phyloP scores from a whole-genome alignment of 1,140 invertebrate species.

The Scylla paramamosain region DNA sequence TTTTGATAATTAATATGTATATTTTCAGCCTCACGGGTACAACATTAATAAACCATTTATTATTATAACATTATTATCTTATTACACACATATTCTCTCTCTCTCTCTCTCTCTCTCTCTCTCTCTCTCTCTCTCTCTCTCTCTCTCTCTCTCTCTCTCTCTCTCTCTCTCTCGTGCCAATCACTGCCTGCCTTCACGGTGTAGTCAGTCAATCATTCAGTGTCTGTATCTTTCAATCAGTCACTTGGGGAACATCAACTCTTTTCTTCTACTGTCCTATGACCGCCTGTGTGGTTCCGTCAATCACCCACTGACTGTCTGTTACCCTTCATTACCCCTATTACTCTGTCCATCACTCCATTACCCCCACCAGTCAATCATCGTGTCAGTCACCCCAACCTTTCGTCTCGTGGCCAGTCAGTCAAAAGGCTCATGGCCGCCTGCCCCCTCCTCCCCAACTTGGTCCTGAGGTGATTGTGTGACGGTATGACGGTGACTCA shows the following conservation, averaged over 20 bases:
- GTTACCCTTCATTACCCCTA: not conserved
- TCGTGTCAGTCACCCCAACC: not conserved
- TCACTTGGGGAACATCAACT: too few relatives aligned
- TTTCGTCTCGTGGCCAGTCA: not conserved
- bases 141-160: not conserved
- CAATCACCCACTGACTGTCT: not conserved
- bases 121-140: too few relatives aligned
- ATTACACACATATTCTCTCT: too few relatives aligned
- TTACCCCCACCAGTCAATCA: not conserved
- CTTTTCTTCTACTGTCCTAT: too few relatives aligned
- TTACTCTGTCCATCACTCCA: not conserved
- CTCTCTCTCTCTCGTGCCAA: not conserved
- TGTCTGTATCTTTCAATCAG: too few relatives aligned
- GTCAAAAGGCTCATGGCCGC: not conserved
- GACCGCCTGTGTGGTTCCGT: too few relatives aligned
- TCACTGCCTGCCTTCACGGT: not conserved
- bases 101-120: too few relatives aligned
- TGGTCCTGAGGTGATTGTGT: not conserved
- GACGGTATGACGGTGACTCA: not conserved
- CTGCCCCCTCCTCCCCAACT: not conserved
- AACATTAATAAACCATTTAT: too few relatives aligned
- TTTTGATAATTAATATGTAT: too few relatives aligned
- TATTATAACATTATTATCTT: too few relatives aligned
- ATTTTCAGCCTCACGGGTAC: too few relatives aligned
- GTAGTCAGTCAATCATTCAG: not conserved